Base-by-base conservation (phyloP, 1,140 invertebrate genomes). In the Drosophila tropicalis region DNA sequence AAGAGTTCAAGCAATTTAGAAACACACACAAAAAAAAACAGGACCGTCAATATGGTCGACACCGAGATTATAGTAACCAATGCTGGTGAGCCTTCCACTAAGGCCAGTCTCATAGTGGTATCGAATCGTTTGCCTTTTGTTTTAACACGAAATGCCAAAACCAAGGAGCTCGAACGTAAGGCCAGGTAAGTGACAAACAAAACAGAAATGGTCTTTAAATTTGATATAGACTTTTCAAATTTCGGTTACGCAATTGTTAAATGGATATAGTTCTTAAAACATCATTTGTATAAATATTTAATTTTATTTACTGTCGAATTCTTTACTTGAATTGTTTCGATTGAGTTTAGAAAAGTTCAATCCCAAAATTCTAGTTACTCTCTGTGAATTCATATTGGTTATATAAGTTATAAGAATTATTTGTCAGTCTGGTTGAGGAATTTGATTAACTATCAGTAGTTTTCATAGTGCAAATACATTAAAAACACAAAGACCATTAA, bases 81-180 rank as follows among this genome's bases (percentile, higher is more conserved):
- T 56, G 73, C 89, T 25, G 76, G 69, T n/a, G 90, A 91, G 60
- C 79, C 90, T 0, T 86, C 72, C 9, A 81, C 83, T 15, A 94
- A 94, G 91, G 95, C 95, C 80, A 96, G 94, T 81, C 95, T 98
- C 94, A 97, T 98, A 83, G 97, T 98, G 67, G 96, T 98, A 57
- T 97, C 97, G 73, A 98, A 98, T 93, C 94, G 97, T 79, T 93
- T 98, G 83, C 97, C 97, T 6, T 98, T 98, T 92, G 96, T 97
- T 72, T 93, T 98, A 36, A 95, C 95, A 85, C 94, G 95, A 83
- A 95, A 96, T 93, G 93, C 95, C 47, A 93, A 93, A 74, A 95
- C 95, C 60, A 95, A 95, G 51, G 94, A 95, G 72, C 93, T 97
- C 81, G 94, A 95, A 72, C 94, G 97, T 65, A 96, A 96, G 91